A percentile compares a stretch with the other conserved stretches of the same genome.
Conservation (phyloP, 2,113 vertebrate genomes). For the Odocoileus hemionus region DNA sequence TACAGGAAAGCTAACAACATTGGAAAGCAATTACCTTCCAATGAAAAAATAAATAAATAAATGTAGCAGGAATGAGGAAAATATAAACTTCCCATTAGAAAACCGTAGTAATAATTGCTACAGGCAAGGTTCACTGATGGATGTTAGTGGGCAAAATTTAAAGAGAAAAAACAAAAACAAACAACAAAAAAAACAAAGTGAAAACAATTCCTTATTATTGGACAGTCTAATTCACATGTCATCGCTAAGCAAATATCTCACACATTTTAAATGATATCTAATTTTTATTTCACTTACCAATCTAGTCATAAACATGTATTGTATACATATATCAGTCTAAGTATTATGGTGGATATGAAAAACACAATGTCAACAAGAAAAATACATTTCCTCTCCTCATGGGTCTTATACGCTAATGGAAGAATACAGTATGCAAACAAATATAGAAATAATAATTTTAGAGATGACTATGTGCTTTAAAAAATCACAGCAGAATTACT, state of each 20-base stretch:
- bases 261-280: slow-evolving; percentile 1
- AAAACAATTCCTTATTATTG: not conserved
- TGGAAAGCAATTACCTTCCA: too few species aligned
- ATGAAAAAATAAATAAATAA: too few species aligned
- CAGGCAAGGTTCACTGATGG: too few species aligned
- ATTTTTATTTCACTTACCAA: not conserved
- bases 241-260: not conserved
- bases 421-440: not conserved
- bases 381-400: not conserved
- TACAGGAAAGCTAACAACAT: too few species aligned
- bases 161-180: too few species aligned
- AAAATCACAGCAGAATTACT: not conserved
- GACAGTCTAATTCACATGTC: not conserved
- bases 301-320: not conserved
- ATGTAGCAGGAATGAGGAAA: too few species aligned
- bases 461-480: not conserved
- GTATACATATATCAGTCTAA: not conserved
- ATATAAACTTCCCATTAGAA: too few species aligned
- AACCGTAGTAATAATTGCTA: too few species aligned
- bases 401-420: not conserved
- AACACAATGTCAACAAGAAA: not conserved
- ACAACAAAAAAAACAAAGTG: too few species aligned
- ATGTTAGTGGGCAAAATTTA: too few species aligned
- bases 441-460: not conserved
- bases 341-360: not conserved